phyloP scores from a whole-genome alignment of 2,888 invertebrate species.

The Monochamus alternatus region DNA sequence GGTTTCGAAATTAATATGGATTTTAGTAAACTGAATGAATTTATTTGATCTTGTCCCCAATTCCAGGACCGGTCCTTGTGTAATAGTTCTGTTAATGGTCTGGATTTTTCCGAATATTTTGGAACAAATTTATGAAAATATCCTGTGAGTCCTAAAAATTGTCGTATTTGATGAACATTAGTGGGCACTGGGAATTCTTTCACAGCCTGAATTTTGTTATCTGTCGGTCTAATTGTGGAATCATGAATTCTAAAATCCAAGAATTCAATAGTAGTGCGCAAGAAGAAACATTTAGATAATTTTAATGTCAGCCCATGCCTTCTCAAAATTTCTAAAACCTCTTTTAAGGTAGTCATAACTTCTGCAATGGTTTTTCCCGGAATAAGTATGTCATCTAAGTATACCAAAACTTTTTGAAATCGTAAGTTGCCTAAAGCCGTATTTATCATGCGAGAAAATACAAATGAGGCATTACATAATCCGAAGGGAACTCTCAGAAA shows the following conservation, averaged over 20 bases:
- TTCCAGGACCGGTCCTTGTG: conserved; percentile 38
- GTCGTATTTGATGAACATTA: not conserved
- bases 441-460: too few species aligned
- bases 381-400: not conserved
- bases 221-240: not conserved
- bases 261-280: not conserved
- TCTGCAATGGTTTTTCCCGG: not conserved
- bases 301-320: conserved; percentile 2
- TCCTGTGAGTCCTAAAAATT: not conserved
- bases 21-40: conserved; percentile 35
- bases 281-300: conserved; percentile 15
- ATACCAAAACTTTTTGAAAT: too few species aligned
- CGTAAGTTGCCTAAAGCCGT: too few species aligned
- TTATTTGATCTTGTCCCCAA: conserved; percentile 34
- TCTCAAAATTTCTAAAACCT: not conserved
- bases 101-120: conserved; percentile 43
- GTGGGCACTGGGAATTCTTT: not conserved
- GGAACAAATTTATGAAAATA: not conserved
- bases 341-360: not conserved
- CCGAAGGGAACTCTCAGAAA: too few species aligned
- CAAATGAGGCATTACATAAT: too few species aligned
- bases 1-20: conserved; percentile 28
- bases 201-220: not conserved
- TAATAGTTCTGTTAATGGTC: conserved; percentile 41
- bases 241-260: not conserved